These are phyloP conservation scores for Phrynosoma platyrhinos DNA, from an alignment of 2,113 vertebrate species.

Conservation along the genomic window DNA sequence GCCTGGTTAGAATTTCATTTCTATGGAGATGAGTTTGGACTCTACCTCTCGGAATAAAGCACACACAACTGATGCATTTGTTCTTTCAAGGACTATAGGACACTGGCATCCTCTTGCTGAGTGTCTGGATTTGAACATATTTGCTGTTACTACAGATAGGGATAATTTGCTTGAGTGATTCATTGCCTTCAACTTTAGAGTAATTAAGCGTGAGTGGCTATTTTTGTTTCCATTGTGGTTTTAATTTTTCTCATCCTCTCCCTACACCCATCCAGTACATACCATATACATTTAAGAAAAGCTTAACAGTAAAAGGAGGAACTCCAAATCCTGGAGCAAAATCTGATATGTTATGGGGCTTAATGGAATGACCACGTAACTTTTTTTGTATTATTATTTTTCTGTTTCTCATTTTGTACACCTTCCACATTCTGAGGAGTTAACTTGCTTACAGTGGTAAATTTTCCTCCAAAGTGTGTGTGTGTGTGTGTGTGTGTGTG, in stretches of 20 bases:
- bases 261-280: background rate
- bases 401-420: background rate
- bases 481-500: background rate
- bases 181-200: background rate
- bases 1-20: constrained; percentile 56
- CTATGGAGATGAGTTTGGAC: constrained; percentile 62
- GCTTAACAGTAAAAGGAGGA: background rate
- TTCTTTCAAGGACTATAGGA: constrained; percentile 52
- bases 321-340: background rate
- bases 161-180: background rate
- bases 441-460: background rate
- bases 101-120: constrained; percentile 11
- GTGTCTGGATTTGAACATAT: background rate
- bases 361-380: background rate
- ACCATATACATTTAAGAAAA: background rate
- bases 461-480: background rate
- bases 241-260: background rate
- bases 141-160: background rate
- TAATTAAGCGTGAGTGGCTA: background rate
- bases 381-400: background rate
- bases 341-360: background rate
- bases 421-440: background rate
- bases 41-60: constrained; percentile 47
- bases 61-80: constrained; percentile 37
- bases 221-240: background rate